Evolutionary conservation across 2,797 vertebrate species (phyloP).

Genomic region (Xenops minutus): DNA sequence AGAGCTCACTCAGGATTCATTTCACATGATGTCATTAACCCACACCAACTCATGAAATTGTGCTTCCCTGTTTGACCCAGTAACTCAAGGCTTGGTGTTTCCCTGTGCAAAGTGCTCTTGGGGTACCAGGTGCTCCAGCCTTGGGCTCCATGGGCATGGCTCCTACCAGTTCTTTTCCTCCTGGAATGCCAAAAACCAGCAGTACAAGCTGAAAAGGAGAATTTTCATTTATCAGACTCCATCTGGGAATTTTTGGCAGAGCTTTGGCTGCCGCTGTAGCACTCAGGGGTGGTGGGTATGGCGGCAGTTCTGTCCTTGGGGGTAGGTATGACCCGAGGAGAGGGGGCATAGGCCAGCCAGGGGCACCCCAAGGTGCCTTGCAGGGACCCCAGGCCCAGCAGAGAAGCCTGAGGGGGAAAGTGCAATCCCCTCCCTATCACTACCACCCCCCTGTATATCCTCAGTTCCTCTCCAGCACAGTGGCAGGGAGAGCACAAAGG

Average conservation of each 20-base stretch:
- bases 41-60: neutral
- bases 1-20: neutral
- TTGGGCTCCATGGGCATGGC: fast-evolving
- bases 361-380: neutral
- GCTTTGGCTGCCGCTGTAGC: neutral
- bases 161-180: neutral
- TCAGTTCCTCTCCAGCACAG: neutral
- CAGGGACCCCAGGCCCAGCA: neutral
- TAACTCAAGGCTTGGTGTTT: neutral
- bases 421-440: neutral
- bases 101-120: neutral
- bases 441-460: fast-evolving
- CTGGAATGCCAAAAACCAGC: neutral
- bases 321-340: too few species aligned
- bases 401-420: neutral
- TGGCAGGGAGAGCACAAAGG: neutral
- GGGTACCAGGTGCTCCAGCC: neutral
- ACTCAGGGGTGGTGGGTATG: too few species aligned
- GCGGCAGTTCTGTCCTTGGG: neutral
- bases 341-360: neutral
- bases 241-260: neutral
- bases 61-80: neutral
- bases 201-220: neutral
- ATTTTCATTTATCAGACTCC: neutral
- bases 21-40: neutral